Evolutionary conservation across 2,888 invertebrate species (phyloP).

Genomic region (Byasa hedistus): DNA sequence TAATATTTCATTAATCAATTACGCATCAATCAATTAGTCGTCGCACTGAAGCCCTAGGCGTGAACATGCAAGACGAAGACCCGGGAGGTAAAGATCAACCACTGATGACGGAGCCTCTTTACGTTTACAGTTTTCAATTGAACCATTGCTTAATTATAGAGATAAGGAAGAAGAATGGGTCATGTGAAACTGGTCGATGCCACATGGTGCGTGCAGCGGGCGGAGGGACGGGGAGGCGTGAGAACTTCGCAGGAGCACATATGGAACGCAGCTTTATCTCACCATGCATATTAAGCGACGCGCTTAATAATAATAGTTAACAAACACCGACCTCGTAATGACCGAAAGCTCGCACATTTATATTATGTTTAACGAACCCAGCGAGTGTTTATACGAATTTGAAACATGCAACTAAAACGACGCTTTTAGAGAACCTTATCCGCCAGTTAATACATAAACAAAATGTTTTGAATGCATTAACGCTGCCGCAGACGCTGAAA

Average conservation of each 20-base stretch:
- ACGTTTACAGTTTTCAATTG: slow-evolving; percentile 31
- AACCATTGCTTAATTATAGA: slow-evolving; percentile 32
- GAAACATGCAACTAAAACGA: slow-evolving; percentile 3
- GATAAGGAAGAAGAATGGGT: slow-evolving; percentile 44
- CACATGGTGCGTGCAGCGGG: slow-evolving; percentile 60
- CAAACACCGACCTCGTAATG: slow-evolving; percentile 55
- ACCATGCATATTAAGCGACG: slow-evolving; percentile 63
- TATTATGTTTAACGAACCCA: slow-evolving; percentile 48
- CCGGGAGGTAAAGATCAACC: slow-evolving; percentile 68
- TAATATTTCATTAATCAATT: slow-evolving; percentile 70
- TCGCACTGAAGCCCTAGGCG: slow-evolving; percentile 72
- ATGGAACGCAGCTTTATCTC: slow-evolving; percentile 75
- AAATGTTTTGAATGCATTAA: slow-evolving; percentile 9
- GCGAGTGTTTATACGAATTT: slow-evolving; percentile 34
- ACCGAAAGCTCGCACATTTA: slow-evolving; percentile 54
- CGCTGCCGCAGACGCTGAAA: background rate
- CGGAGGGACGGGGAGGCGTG: slow-evolving; percentile 56
- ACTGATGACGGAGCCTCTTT: slow-evolving; percentile 45
- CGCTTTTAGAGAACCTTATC: slow-evolving; percentile 11
- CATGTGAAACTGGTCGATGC: slow-evolving; percentile 53
- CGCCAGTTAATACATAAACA: slow-evolving; percentile 9
- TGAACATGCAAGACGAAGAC: slow-evolving; percentile 60
- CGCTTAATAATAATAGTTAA: slow-evolving; percentile 67
- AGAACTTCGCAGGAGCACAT: slow-evolving; percentile 70
- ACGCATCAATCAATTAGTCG: slow-evolving; percentile 69